A percentile compares a stretch with the other conserved stretches of the same genome.
These are phyloP conservation scores for Epizoanthus fatuus DNA, from an alignment of 92 coral and sea anemone genomes.

Conservation along the genomic window DNA sequence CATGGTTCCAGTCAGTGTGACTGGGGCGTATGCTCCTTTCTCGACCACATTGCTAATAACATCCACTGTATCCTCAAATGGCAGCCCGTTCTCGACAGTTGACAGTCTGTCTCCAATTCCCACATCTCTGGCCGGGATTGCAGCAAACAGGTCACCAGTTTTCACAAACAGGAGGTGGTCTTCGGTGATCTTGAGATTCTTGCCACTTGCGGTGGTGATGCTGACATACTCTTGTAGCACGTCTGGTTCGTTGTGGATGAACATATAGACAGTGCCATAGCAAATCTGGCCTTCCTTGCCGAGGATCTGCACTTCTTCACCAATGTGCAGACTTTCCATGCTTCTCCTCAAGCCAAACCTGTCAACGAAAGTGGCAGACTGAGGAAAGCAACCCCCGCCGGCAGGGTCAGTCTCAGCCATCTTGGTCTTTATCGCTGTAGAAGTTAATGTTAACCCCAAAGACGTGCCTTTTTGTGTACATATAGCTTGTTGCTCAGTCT, in stretches of 20 bases:
- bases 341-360: neutral
- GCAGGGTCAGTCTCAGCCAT: too few species aligned
- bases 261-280: constrained; percentile 21
- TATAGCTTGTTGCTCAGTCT: neutral
- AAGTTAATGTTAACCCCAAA: too few species aligned
- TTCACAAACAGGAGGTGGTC: constrained; percentile 61
- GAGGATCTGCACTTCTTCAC: constrained; percentile 47
- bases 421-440: too few species aligned
- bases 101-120: constrained; percentile 27
- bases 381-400: constrained; percentile 32
- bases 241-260: constrained; percentile 43
- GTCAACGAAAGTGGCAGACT: constrained; percentile 50
- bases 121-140: constrained; percentile 58
- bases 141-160: neutral
- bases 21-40: constrained; percentile 62
- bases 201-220: constrained; percentile 22
- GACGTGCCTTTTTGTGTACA: neutral
- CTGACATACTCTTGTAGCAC: constrained; percentile 13
- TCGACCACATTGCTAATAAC: constrained; percentile 12
- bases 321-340: constrained; percentile 26
- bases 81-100: neutral
- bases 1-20: constrained; percentile 58
- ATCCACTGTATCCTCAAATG: constrained; percentile 17
- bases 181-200: constrained; percentile 47
- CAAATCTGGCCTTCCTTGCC: neutral